Percentiles rank a stretch among this genome's conserved stretches.
Conservation (phyloP, 2,797 vertebrate genomes). For the Liasis olivaceus region DNA sequence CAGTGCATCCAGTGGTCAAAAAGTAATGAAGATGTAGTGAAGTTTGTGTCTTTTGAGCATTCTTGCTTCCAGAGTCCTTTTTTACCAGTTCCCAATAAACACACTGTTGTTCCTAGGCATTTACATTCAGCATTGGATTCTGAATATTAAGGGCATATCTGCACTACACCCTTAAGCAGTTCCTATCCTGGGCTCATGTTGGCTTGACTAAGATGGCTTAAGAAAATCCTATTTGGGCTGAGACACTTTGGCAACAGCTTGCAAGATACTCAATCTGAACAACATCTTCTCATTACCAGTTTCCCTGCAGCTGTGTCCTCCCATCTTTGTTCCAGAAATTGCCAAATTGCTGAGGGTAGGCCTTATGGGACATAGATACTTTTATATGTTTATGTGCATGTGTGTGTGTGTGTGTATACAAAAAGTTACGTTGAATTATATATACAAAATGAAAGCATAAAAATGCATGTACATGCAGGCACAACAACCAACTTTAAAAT, state of each 20-base stretch:
- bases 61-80: background rate
- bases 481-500: background rate
- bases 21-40: constrained; percentile 1
- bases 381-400: background rate
- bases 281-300: background rate
- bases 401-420: background rate
- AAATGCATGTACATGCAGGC: background rate
- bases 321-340: background rate
- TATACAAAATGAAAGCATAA: background rate
- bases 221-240: background rate
- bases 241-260: background rate
- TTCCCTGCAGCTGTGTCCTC: background rate
- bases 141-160: background rate
- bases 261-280: background rate
- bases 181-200: background rate
- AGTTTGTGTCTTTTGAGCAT: background rate
- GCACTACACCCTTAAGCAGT: background rate
- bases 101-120: background rate
- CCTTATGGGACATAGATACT: background rate
- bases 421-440: background rate
- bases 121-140: background rate
- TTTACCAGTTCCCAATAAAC: background rate
- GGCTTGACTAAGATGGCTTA: background rate
- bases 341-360: background rate
- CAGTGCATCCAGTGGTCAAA: constrained; percentile 8